Base-by-base conservation (phyloP, 1,140 invertebrate genomes). In the Zophobas atratus region DNA sequence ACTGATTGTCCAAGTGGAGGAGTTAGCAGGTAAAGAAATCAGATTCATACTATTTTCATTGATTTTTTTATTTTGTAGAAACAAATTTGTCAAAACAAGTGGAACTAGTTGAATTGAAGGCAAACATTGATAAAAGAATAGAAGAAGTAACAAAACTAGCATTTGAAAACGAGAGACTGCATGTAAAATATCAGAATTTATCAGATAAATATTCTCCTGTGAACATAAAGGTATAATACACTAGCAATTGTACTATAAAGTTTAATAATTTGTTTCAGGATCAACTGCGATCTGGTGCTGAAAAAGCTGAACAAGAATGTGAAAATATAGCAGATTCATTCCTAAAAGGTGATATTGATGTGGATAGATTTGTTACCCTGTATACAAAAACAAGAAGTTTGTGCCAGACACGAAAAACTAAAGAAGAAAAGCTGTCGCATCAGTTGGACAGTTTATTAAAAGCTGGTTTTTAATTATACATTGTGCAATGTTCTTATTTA, bases 261-360 rank as follows among this genome's bases (percentile, higher is more conserved):
- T 41, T 79, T n/a, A 75, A 5, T 20, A 4, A 71, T 33, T 75
- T 75, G 78, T 85, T 83, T 70, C 78, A 90, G 89, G 88, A 89
- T 75, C 80, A 87, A 38, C 78, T 93, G 38, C 87, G 88, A 76
- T 84, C 87, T 56, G 90, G 92, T 0, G 93, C 92, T 0, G 88
- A 92, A 46, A 89, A 90, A 77, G 92, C 92, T 33, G 93, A 96
- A 81, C 91, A 92, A 76, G 90, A 93, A 74, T 93, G 93, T 75
- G 94, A 96, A 82, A 86, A 87, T 63, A 92, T 95, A 56, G 93
- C 93, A 0, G 93, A 95, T 75, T 88, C 91, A 78, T 95, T 95
- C 87, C 85, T 95, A 6, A 89, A 90, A 82, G 91, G 92, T 8
- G 90, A 92, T 80, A 90, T 95, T 53, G 92, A 94, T 84, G 92